Conservation (phyloP, 2,797 vertebrate species). For the Psittacula derbiana region DNA sequence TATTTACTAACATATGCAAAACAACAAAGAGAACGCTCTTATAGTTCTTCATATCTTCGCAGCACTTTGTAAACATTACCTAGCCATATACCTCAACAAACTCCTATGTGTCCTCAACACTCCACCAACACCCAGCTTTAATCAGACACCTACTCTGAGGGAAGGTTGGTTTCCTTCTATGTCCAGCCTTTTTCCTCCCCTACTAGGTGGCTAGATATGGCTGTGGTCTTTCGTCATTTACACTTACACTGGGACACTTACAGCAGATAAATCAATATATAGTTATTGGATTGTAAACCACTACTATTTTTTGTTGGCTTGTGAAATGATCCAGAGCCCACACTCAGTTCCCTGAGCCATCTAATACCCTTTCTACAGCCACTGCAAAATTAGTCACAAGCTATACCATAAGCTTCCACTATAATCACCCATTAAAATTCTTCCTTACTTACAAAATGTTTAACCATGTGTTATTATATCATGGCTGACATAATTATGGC, state of each 20-base stretch:
- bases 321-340: neutral
- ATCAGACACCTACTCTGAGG: neutral
- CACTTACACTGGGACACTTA: neutral
- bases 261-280: neutral
- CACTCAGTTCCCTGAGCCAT: neutral
- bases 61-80: neutral
- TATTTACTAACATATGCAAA: neutral
- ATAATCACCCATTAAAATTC: constrained; percentile 60
- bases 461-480: constrained; percentile 28
- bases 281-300: neutral
- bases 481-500: constrained; percentile 26
- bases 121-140: neutral
- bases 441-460: constrained; percentile 46
- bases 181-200: neutral
- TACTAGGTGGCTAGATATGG: neutral
- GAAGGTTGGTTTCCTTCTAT: rapidly evolving
- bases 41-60: neutral
- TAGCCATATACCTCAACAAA: neutral
- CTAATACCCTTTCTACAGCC: neutral
- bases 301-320: neutral
- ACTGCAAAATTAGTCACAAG: neutral
- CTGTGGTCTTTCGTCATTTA: neutral
- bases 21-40: neutral
- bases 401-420: neutral
- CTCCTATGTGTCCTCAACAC: neutral